phyloP scores from a whole-genome alignment of 2,888 invertebrate species.

The Drosophila eohydei region DNA sequence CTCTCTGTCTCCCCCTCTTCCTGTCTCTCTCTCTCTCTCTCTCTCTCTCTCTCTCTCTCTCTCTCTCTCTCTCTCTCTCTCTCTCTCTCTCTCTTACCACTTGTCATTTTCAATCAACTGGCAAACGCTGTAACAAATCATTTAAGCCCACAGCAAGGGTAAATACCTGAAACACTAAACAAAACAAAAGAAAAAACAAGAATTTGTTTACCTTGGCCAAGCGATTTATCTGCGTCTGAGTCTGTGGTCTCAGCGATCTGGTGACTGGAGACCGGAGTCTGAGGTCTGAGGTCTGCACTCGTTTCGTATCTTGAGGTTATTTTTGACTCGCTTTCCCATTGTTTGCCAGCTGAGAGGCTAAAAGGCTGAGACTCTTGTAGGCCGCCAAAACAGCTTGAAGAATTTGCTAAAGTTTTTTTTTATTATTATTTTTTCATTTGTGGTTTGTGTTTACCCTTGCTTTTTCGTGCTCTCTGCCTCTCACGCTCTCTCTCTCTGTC shows the following conservation, averaged over 20 bases:
- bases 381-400: slow-evolving; percentile 52
- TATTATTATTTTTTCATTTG: slow-evolving; percentile 2
- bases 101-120: slow-evolving; percentile 20
- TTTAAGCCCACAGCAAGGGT: slow-evolving; percentile 35
- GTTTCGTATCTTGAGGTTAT: slow-evolving; percentile 53
- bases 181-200: neutral
- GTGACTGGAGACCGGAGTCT: neutral
- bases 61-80: neutral
- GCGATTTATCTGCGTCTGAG: slow-evolving; percentile 55
- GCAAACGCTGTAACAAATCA: slow-evolving; percentile 28
- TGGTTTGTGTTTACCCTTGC: slow-evolving; percentile 8
- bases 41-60: neutral
- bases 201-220: slow-evolving; percentile 60
- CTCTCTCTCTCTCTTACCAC: neutral
- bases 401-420: slow-evolving; percentile 47
- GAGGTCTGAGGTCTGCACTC: slow-evolving; percentile 21
- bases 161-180: slow-evolving; percentile 13
- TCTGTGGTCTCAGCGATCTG: neutral
- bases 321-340: slow-evolving; percentile 56
- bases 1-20: neutral
- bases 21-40: neutral
- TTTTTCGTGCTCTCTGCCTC: neutral
- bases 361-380: slow-evolving; percentile 36
- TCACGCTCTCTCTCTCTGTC: neutral
- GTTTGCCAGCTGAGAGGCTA: slow-evolving; percentile 37